These are phyloP conservation scores for Grammomys dolichurus DNA, from an alignment of 2,113 vertebrate genomes.

Conservation along the genomic window DNA sequence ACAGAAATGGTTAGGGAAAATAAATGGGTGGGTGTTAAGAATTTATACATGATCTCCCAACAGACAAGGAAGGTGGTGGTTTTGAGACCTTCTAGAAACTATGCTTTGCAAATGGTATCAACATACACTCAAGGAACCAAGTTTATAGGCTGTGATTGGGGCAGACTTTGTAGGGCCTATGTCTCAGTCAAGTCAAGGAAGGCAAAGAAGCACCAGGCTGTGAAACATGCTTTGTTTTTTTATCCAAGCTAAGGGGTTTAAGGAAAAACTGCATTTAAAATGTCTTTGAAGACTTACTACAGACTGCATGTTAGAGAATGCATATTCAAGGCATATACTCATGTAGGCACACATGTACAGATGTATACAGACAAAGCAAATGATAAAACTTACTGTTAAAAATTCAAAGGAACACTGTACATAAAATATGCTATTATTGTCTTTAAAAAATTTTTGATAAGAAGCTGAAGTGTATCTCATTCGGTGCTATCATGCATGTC, in stretches of 20 bases:
- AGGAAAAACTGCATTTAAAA: neutral
- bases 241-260: neutral
- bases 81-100: neutral
- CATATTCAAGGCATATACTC: neutral
- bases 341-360: accelerated
- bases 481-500: neutral
- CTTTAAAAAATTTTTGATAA: neutral
- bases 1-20: neutral
- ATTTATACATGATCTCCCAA: neutral
- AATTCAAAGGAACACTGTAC: neutral
- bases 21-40: neutral
- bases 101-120: neutral
- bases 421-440: neutral
- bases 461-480: accelerated
- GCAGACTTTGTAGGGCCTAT: neutral
- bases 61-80: neutral
- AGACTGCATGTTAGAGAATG: neutral
- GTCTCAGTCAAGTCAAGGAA: neutral
- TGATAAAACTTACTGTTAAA: neutral
- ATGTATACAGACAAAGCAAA: accelerated
- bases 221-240: slow-evolving; percentile 3
- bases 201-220: neutral
- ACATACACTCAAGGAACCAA: neutral
- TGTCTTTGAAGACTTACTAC: neutral
- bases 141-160: neutral